These are phyloP conservation scores for Cyprinodon diabolis DNA, from an alignment of 2,797 vertebrate species.

Conservation along the genomic window DNA sequence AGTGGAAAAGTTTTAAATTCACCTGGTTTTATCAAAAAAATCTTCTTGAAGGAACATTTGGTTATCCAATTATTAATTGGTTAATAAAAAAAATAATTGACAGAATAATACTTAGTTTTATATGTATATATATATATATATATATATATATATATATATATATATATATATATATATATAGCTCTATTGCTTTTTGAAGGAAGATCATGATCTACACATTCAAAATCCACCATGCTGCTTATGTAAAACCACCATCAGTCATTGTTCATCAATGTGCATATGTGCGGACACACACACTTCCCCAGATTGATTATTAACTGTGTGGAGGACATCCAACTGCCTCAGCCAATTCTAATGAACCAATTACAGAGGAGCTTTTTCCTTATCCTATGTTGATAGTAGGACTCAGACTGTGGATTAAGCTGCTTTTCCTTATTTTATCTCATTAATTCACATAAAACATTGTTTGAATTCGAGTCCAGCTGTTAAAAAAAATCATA, in stretches of 20 bases:
- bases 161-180: no score
- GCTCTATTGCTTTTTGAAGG: neutral
- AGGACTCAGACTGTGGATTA: constrained; percentile 54
- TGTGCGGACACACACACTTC: constrained; percentile 14
- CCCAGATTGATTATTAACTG: constrained; percentile 53
- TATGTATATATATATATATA: no score
- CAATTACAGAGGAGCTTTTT: constrained; percentile 64
- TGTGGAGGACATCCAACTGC: constrained; percentile 54
- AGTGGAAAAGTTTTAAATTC: no score
- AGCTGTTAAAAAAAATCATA: constrained; percentile 34
- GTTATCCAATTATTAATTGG: no score
- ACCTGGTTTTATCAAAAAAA: no score
- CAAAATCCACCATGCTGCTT: neutral
- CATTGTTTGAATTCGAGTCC: constrained; percentile 57
- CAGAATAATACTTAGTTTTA: no score
- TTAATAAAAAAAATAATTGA: no score
- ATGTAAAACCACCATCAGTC: neutral
- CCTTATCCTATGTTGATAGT: constrained; percentile 48
- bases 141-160: no score
- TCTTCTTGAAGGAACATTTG: no score
- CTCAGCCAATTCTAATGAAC: constrained; percentile 67
- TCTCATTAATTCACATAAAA: constrained; percentile 48
- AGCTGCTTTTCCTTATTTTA: constrained; percentile 61
- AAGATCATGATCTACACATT: neutral
- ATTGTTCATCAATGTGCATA: constrained; percentile 19